Percentiles rank a stretch among this genome's conserved stretches.
Conservation (phyloP, 2,797 vertebrate species). For the Danio tinwini region DNA sequence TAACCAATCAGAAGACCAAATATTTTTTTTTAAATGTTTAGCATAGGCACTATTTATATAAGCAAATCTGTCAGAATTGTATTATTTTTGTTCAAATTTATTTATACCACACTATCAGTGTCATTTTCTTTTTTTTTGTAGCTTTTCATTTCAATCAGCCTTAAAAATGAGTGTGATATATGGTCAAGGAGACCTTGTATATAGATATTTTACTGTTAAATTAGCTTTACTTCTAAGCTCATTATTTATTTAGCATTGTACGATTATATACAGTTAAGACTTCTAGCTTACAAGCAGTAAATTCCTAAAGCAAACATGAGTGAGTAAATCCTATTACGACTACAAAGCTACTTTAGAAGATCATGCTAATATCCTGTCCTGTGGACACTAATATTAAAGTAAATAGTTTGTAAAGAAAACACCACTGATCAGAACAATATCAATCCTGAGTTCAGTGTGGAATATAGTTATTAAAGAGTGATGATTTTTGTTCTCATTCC, state of each 20-base stretch:
- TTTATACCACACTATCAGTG: neutral
- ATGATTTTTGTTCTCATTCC: neutral
- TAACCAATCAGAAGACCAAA: neutral
- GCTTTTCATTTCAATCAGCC: neutral
- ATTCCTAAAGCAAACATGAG: constrained; percentile 22
- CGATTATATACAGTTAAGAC: neutral
- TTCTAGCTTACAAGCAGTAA: constrained; percentile 16
- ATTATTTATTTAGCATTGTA: constrained; percentile 39
- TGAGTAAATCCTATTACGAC: constrained; percentile 22
- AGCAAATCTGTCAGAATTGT: neutral
- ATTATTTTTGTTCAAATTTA: neutral
- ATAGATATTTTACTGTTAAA: constrained; percentile 19
- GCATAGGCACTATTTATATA: neutral
- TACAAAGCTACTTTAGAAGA: constrained; percentile 11
- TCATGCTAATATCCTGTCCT: neutral
- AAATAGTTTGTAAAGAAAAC: constrained; percentile 7
- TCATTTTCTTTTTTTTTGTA: neutral
- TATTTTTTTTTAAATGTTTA: neutral
- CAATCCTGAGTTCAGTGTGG: neutral
- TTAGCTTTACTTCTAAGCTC: constrained; percentile 1
- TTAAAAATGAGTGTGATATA: neutral
- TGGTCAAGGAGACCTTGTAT: constrained; percentile 21
- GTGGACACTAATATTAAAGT: constrained; percentile 2
- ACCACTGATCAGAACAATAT: neutral
- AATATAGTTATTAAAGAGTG: neutral